A percentile compares a stretch with the other conserved stretches of the same genome.
Conservation (phyloP, 2,797 vertebrate genomes). For the Chiloscyllium punctatum region DNA sequence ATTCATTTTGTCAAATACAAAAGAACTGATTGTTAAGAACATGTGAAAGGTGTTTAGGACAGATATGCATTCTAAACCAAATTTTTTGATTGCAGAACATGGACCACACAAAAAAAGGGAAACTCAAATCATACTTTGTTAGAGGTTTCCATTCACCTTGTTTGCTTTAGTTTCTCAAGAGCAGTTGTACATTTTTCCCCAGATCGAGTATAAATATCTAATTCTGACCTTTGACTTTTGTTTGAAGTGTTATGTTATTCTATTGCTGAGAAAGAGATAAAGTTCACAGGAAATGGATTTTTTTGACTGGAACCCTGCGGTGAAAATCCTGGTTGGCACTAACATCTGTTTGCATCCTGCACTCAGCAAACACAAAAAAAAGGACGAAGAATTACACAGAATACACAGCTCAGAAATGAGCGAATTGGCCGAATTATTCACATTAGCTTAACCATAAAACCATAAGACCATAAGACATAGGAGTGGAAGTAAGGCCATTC, state of each 20-base stretch:
- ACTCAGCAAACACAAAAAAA: constrained; percentile 11
- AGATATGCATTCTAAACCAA: not conserved
- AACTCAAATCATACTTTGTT: constrained; percentile 66
- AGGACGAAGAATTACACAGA: not conserved
- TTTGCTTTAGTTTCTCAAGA: constrained; percentile 52
- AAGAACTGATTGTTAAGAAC: not conserved
- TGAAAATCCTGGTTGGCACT: constrained; percentile 40
- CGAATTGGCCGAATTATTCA: not conserved
- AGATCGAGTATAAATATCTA: constrained; percentile 63
- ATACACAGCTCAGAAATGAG: not conserved
- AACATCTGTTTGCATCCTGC: constrained; percentile 60
- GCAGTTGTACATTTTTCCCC: constrained; percentile 51
- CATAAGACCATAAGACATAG: too few relatives aligned
- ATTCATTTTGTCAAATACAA: not conserved
- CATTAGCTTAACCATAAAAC: not conserved
- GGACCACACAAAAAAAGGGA: constrained; percentile 66
- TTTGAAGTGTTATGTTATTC: constrained; percentile 62
- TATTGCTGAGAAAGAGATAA: constrained; percentile 56
- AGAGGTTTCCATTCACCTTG: constrained; percentile 61
- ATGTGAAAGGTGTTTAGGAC: not conserved
- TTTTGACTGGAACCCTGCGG: too few relatives aligned
- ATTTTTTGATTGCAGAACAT: constrained; percentile 45
- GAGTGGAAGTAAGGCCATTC: too few relatives aligned
- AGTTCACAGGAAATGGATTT: constrained; percentile 49
- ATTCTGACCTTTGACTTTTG: constrained; percentile 63